These are phyloP conservation scores for Galerucella nymphaeae DNA, from an alignment of 2,888 invertebrate species.

Conservation along the genomic window DNA sequence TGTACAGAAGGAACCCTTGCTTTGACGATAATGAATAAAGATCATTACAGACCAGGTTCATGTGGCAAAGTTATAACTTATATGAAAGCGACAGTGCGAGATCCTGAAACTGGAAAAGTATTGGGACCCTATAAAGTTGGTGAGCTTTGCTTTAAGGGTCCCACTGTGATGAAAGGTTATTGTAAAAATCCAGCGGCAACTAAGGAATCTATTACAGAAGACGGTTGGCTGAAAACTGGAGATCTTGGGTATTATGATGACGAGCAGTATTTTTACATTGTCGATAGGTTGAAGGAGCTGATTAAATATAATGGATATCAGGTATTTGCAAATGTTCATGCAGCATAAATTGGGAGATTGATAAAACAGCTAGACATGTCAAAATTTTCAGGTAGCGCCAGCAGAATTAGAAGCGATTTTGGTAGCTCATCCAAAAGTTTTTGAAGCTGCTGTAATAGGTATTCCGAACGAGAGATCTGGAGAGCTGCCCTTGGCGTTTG, in stretches of 20 bases:
- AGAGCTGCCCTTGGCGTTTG: constrained; percentile 81
- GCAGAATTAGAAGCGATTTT: constrained; percentile 88
- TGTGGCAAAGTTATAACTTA: constrained; percentile 74
- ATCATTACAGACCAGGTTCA: constrained; percentile 68
- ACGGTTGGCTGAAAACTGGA: constrained; percentile 84
- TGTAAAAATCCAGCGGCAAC: constrained; percentile 76
- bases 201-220: constrained; percentile 72
- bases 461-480: constrained; percentile 78
- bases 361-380: no score
- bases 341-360: no score
- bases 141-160: constrained; percentile 85
- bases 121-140: constrained; percentile 76
- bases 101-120: constrained; percentile 71
- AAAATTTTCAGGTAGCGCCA: constrained; percentile 80
- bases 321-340: constrained; percentile 58
- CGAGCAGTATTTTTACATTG: constrained; percentile 82
- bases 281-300: constrained; percentile 88
- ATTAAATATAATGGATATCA: constrained; percentile 91
- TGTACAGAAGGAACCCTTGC: constrained; percentile 80
- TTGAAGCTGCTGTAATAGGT: constrained; percentile 84
- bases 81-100: constrained; percentile 72
- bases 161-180: constrained; percentile 78
- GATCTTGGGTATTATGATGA: constrained; percentile 86
- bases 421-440: constrained; percentile 76
- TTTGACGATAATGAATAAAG: constrained; percentile 57